phyloP scores from a whole-genome alignment of 35 echinoderm and acorn worm genomes.

The Acanthaster planci region DNA sequence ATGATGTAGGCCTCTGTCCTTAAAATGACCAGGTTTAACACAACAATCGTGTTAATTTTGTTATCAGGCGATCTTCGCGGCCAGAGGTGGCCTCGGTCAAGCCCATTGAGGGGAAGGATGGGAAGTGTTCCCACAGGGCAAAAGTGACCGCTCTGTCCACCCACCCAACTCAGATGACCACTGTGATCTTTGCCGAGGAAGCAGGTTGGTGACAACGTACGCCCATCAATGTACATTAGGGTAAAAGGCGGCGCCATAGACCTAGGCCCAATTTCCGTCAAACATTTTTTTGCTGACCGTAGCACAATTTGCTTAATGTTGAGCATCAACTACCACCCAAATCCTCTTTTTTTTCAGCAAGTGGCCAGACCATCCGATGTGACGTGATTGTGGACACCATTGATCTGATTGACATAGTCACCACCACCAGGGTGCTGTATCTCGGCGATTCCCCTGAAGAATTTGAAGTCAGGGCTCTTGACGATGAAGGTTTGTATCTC shows the following conservation, averaged over 20 bases:
- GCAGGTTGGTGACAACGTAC: constrained; percentile 52
- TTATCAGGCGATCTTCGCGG: constrained; percentile 74
- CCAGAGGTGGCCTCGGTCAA: constrained; percentile 92
- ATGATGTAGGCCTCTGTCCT: too few species aligned
- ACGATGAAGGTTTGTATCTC: constrained; percentile 83
- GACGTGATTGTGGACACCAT: constrained; percentile 96
- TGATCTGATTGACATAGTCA: constrained; percentile 86
- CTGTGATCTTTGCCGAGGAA: constrained; percentile 92
- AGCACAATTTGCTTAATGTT: too few species aligned
- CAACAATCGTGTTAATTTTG: neutral
- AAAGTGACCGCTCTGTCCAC: constrained; percentile 89
- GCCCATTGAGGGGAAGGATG: constrained; percentile 42
- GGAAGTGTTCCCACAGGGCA: constrained; percentile 74
- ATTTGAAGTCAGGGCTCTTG: constrained; percentile 94
- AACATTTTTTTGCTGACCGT: too few species aligned
- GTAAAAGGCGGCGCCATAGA: too few species aligned
- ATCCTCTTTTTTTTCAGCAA: constrained; percentile 71
- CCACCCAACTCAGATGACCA: constrained; percentile 79
- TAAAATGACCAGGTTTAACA: neutral
- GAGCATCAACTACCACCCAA: too few species aligned
- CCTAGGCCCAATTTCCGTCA: too few species aligned
- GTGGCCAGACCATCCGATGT: constrained; percentile 87
- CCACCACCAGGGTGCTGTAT: constrained; percentile 89
- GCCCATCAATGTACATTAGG: too few species aligned
- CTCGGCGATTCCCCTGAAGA: constrained; percentile 92